Conservation (phyloP, 2,888 invertebrate species). For the Drosophila kuntzei region DNA sequence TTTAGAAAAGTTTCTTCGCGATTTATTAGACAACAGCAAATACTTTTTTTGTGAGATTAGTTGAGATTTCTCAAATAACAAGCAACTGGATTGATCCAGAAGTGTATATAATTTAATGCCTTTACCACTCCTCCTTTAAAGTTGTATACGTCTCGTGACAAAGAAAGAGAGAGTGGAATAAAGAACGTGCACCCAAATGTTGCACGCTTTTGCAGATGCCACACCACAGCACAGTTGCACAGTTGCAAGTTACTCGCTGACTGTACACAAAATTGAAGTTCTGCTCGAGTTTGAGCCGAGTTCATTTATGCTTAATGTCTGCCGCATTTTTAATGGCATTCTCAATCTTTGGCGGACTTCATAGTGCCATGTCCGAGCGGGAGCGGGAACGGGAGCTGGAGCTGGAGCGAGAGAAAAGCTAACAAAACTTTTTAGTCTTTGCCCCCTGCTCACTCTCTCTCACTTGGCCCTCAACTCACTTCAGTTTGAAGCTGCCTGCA, state of each 20-base stretch:
- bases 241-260: constrained; percentile 24
- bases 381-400: neutral
- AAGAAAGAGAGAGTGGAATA: constrained; percentile 2
- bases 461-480: neutral
- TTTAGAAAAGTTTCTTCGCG: too few relatives aligned
- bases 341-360: constrained; percentile 47
- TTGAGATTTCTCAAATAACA: too few relatives aligned
- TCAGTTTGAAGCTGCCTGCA: constrained; percentile 45
- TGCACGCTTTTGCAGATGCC: constrained; percentile 11
- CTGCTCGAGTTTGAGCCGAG: constrained; percentile 44
- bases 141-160: too few relatives aligned
- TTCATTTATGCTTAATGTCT: constrained; percentile 74
- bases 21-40: too few relatives aligned
- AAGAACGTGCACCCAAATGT: constrained; percentile 13
- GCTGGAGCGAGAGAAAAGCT: neutral
- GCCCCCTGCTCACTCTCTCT: constrained; percentile 6
- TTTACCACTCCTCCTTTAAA: too few relatives aligned
- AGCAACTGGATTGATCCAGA: too few relatives aligned
- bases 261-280: constrained; percentile 44
- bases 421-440: constrained; percentile 46
- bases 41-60: too few relatives aligned
- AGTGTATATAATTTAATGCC: too few relatives aligned
- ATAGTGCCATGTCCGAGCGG: constrained; percentile 25
- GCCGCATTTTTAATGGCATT: constrained; percentile 72
- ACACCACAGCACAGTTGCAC: constrained; percentile 1